phyloP scores from a whole-genome alignment of 2,113 vertebrate species.

The Calyptommatus sinebrachiatus region DNA sequence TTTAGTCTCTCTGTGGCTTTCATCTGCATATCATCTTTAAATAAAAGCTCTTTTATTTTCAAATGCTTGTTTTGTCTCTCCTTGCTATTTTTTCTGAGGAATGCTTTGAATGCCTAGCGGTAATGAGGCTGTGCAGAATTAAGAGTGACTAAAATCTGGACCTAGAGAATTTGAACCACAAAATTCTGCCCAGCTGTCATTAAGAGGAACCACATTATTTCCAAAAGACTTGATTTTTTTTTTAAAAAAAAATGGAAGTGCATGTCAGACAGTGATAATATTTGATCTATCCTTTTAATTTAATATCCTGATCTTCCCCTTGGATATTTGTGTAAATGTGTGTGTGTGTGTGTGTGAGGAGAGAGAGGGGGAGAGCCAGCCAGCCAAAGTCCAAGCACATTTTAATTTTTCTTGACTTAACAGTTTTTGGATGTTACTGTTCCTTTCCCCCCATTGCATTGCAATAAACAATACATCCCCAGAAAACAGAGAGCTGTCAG shows the following conservation, averaged over 20 bases:
- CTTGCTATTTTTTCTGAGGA: background rate
- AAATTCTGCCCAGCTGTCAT: background rate
- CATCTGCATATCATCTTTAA: background rate
- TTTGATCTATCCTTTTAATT: constrained; percentile 15
- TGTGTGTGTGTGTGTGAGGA: too few relatives aligned
- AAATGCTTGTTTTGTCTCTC: background rate
- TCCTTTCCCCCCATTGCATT: background rate
- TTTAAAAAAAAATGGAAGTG: background rate
- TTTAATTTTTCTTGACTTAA: background rate
- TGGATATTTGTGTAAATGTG: background rate
- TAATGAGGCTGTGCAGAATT: background rate
- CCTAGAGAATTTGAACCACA: background rate
- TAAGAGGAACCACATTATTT: constrained; percentile 23
- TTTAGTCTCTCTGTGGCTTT: background rate
- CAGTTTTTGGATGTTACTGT: background rate
- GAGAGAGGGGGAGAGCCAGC: too few relatives aligned
- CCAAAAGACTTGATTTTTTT: background rate
- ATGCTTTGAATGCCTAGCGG: constrained; percentile 2
- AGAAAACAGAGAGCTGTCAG: background rate
- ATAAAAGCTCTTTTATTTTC: constrained; percentile 1
- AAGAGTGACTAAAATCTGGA: constrained; percentile 15
- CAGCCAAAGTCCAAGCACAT: background rate
- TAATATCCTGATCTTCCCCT: constrained; percentile 19
- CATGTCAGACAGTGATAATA: constrained; percentile 11
- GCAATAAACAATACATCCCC: background rate